phyloP scores from a whole-genome alignment of 2,797 vertebrate species.

The Chloroceryle inda region DNA sequence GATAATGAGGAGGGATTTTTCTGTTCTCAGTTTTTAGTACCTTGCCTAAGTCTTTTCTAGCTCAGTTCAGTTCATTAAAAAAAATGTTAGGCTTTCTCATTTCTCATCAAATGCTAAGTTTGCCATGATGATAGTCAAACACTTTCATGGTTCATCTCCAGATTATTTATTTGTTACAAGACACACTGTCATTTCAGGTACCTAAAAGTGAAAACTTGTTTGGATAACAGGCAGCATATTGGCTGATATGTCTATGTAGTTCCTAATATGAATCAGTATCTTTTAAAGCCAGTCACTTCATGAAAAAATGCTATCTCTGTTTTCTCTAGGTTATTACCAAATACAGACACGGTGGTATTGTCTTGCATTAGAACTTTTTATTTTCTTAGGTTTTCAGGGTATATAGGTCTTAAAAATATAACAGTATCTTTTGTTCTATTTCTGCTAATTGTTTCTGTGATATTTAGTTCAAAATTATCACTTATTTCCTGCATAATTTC shows the following conservation, averaged over 20 bases:
- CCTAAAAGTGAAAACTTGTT: background rate
- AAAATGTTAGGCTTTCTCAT: background rate
- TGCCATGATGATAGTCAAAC: background rate
- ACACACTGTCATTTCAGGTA: background rate
- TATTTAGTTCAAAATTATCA: background rate
- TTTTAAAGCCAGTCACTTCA: background rate
- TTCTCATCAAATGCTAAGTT: constrained; percentile 22
- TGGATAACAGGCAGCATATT: background rate
- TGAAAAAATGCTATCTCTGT: background rate
- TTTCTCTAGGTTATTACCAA: background rate
- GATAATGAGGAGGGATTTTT: constrained; percentile 33
- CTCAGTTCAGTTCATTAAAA: constrained; percentile 33
- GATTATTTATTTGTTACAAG: background rate
- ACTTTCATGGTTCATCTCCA: constrained; percentile 1
- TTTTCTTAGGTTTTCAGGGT: background rate
- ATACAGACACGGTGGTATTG: background rate
- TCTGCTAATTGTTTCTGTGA: background rate
- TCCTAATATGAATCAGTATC: background rate
- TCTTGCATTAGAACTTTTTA: background rate
- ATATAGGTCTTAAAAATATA: background rate
- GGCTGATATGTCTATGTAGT: background rate
- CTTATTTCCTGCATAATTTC: background rate
- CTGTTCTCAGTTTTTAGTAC: constrained; percentile 29
- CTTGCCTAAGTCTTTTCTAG: background rate
- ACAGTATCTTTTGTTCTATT: background rate